Evolutionary conservation across 1,140 invertebrate genomes (phyloP), one percentile per base, ranked within the genome.

Genomic region (Stenopsyche tienmushanensis): DNA sequence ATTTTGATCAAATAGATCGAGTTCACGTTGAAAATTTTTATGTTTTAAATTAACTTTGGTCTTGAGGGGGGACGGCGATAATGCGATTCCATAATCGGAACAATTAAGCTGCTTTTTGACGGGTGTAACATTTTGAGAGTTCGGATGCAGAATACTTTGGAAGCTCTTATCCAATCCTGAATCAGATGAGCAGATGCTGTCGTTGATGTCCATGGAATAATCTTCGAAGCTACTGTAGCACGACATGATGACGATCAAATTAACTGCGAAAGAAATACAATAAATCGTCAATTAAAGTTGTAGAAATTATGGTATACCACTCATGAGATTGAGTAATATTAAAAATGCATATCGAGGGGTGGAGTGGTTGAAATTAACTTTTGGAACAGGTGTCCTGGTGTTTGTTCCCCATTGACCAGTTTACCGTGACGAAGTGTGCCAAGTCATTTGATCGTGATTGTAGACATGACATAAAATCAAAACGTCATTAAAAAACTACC

Each of bases 171-270:
- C 86, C 68, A 88, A 84, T 39, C 87, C 87, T 0, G 86, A 88
- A 71, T 88, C 87, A 44, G 83, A 86, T 39, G 86, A 88, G 67
- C 86, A 87, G n/a, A 84, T 82, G 41, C 87, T 82, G 71, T 88
- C 86, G 70, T 86, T 86, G 69, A 88, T 87, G 26, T 85, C 85
- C 53, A 74, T 76, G 24, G 73, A 74, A 39, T 74, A 74, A 62
- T 76, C 66, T 20, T 74, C 72, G 52, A 72, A 76, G 62, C 73
- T 75, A 63, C 73, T 74, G 45, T 75, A 76, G 57, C 75, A 75
- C 8, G 75, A 73, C 76, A 77, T 76, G 15, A 44, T 47, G 9
- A 17, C 42, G 29, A 34, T 34, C 13, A 34, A 34, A 34, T 34
- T 34, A 34, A 7, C 29, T 34, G 29, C 5, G 13, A 34, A 7